Conservation (phyloP, 2,797 vertebrate species). For the Schizothorax lantsangensis region DNA sequence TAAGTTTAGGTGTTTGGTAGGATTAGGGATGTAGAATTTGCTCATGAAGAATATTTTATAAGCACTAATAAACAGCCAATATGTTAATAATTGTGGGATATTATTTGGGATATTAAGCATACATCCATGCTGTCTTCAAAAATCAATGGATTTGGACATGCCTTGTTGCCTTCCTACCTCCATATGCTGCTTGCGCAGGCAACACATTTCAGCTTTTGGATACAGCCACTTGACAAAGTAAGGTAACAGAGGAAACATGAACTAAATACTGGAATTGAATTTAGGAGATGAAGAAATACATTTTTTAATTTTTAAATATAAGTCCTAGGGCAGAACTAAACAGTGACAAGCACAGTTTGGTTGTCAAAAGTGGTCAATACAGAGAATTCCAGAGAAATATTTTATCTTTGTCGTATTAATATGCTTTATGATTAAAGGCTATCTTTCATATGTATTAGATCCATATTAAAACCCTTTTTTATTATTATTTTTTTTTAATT, state of each 20-base stretch:
- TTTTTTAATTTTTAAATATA: not conserved
- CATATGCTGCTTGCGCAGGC: too few relatives aligned
- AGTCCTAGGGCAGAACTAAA: not conserved
- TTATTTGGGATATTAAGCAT: too few relatives aligned
- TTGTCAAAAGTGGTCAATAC: not conserved
- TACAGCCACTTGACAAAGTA: not conserved
- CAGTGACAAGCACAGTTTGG: too few relatives aligned
- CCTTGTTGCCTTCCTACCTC: too few relatives aligned
- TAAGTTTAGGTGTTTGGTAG: too few relatives aligned
- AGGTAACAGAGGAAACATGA: not conserved
- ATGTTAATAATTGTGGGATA: too few relatives aligned
- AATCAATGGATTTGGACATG: too few relatives aligned
- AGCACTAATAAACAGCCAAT: too few relatives aligned
- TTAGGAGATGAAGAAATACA: not conserved
- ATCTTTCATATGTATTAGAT: not conserved
- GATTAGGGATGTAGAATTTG: too few relatives aligned
- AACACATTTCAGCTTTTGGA: not conserved
- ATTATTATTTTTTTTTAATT: not conserved
- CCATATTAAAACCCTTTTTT: not conserved
- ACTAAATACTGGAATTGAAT: not conserved
- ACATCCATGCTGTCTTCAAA: too few relatives aligned
- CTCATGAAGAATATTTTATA: too few relatives aligned
- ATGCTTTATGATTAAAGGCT: not conserved
- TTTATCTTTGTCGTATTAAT: not conserved
- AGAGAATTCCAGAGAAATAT: not conserved